phyloP scores from a whole-genome alignment of 2,888 invertebrate species.

The Ichneumoninae sp. region DNA sequence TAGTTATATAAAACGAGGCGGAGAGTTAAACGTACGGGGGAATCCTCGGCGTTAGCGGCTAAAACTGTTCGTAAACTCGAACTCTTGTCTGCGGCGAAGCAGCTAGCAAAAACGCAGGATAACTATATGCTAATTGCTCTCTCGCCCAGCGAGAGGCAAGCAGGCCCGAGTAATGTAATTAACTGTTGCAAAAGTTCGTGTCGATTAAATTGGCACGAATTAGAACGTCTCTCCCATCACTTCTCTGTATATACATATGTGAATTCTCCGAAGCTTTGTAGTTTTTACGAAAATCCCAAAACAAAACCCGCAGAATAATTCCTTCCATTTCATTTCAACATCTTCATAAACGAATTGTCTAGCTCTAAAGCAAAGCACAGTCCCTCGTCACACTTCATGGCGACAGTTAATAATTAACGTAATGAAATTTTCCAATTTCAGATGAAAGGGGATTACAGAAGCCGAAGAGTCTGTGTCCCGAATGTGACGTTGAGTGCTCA shows the following conservation, averaged over 20 bases:
- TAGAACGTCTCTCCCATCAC: slow-evolving; percentile 64
- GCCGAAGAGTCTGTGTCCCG: background rate
- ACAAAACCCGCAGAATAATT: background rate
- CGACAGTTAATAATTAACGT: slow-evolving; percentile 25
- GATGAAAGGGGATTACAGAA: background rate
- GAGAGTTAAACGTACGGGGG: background rate
- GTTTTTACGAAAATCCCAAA: background rate
- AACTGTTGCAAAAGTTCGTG: slow-evolving; percentile 75
- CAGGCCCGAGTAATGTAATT: slow-evolving; percentile 78
- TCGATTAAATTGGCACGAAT: slow-evolving; percentile 75
- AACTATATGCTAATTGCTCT: slow-evolving; percentile 76
- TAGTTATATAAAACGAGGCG: background rate
- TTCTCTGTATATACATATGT: slow-evolving; percentile 6
- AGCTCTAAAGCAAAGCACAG: background rate
- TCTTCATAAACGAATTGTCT: background rate
- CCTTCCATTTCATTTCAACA: background rate
- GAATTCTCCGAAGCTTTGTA: background rate
- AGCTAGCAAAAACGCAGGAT: slow-evolving; percentile 63
- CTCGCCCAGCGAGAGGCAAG: slow-evolving; percentile 45
- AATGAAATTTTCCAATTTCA: slow-evolving; percentile 43
- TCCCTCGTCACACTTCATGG: background rate
- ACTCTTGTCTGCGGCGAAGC: slow-evolving; percentile 13
- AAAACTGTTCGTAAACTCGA: background rate
- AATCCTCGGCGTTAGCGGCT: background rate
- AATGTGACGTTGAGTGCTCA: slow-evolving; percentile 31